These are phyloP conservation scores for Ageneiosus marmoratus DNA, from an alignment of 2,113 vertebrate genomes.

Conservation along the genomic window DNA sequence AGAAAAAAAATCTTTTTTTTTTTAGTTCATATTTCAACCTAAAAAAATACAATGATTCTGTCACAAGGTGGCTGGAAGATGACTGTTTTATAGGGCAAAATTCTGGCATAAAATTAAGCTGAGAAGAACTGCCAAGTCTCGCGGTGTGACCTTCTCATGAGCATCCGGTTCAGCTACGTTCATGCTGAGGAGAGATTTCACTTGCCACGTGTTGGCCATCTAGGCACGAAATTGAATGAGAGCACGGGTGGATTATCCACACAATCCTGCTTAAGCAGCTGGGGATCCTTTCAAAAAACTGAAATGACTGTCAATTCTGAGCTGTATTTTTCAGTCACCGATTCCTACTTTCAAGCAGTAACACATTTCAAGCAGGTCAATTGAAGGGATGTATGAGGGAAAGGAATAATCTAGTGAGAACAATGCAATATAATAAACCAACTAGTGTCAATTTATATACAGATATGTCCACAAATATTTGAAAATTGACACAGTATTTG, in stretches of 20 bases:
- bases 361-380: background rate
- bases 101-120: conserved; percentile 14
- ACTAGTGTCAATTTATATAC: background rate
- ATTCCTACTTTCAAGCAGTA: conserved; percentile 2
- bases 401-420: background rate
- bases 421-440: background rate
- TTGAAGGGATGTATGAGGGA: background rate
- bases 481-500: background rate
- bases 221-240: conserved; percentile 47
- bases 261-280: conserved; percentile 51
- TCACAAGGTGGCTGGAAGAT: background rate
- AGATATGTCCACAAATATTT: background rate
- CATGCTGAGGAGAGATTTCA: conserved; percentile 34
- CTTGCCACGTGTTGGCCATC: conserved; percentile 42
- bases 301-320: conserved; percentile 39
- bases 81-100: conserved; percentile 28
- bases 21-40: conserved; percentile 7
- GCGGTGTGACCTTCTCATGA: conserved; percentile 37
- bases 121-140: conserved; percentile 34
- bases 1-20: too few relatives aligned
- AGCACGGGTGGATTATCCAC: conserved; percentile 47
- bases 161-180: conserved; percentile 20
- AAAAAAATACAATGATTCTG: background rate
- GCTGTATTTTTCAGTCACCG: conserved; percentile 34
- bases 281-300: conserved; percentile 44